Evolutionary conservation across 2,888 invertebrate genomes (phyloP), one percentile per base, ranked within the genome.

Genomic region (Sesia apiformis): DNA sequence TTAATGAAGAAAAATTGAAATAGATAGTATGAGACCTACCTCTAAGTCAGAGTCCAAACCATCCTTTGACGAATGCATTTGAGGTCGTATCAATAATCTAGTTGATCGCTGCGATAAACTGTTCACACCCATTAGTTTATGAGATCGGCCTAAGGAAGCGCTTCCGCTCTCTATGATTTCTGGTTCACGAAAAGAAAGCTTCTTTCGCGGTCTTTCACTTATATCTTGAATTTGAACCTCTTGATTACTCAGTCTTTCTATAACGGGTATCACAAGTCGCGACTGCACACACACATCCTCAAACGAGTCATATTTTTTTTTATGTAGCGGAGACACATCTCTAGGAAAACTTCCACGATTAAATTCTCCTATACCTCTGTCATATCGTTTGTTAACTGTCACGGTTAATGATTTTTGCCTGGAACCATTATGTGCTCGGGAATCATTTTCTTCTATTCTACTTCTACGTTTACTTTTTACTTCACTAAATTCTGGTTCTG

Each of bases 151-250:
- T 40, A 81, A 54, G 4, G 81, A 83, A 41, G 77, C 75, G 63
- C 71, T 79, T 38, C 74, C 72, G 56, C 76, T 71, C 54, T 72
- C 77, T 59, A 93, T 89, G 52, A 94, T 93, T 81, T 95, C 95
- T 3, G 96, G 96, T 69, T 96, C 96, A 58, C 95, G 93, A 80
- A 97, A 97, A 5, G 96, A 96, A 6, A 97, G 84, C 76, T 96
- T 97, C 78, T 97, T 97, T 55, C 96, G 90, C 0, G 96, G 95
- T 64, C 93, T 88, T 70, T 92, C 93, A 63, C 74, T 74, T 39
- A 65, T 58, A 52, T 89, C 90, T 51, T 70, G 79, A 54, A 66
- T 62, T 51, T 73, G 73, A 38, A 73, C 62, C 43, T 87, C 87
- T 61, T 74, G 76, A 57, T 64, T 67, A 54, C 65, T 68, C 64